These are phyloP conservation scores for Teleiodes luculella DNA, from an alignment of 2,888 invertebrate species.

Conservation along the genomic window DNA sequence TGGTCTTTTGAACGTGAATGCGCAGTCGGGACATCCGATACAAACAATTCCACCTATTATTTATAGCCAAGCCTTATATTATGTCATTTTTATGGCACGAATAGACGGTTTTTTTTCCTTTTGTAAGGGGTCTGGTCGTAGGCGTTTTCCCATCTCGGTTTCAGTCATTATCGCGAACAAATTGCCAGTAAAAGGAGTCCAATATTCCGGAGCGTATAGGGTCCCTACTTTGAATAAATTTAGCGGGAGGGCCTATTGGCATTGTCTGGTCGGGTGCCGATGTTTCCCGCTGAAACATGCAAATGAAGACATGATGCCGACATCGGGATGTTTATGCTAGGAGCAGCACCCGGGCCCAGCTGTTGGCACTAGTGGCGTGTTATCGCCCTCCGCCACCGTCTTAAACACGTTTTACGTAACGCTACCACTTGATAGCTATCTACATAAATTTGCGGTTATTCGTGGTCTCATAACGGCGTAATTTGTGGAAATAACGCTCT, in stretches of 20 bases:
- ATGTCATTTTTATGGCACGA: background rate
- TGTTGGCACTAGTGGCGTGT: slow-evolving; percentile 61
- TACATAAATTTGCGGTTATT: slow-evolving; percentile 72
- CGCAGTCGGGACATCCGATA: background rate
- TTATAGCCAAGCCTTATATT: background rate
- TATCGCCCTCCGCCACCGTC: slow-evolving; percentile 53
- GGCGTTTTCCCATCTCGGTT: background rate
- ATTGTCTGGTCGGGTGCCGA: slow-evolving; percentile 48
- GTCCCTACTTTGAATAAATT: slow-evolving; percentile 48
- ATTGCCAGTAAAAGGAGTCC: slow-evolving; percentile 5
- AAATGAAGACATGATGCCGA: slow-evolving; percentile 68
- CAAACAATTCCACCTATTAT: background rate
- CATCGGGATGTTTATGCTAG: slow-evolving; percentile 58
- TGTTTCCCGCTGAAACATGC: slow-evolving; percentile 53
- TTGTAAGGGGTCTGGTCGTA: background rate
- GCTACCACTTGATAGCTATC: slow-evolving; percentile 63
- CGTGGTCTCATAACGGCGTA: slow-evolving; percentile 64
- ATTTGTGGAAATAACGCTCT: slow-evolving; percentile 57
- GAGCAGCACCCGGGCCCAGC: slow-evolving; percentile 46
- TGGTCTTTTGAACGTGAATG: slow-evolving; percentile 40
- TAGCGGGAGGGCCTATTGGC: slow-evolving; percentile 51
- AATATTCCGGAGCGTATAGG: background rate
- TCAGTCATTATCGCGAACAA: slow-evolving; percentile 2
- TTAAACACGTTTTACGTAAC: slow-evolving; percentile 68
- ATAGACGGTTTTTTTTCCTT: background rate